A percentile compares a stretch with the other conserved stretches of the same genome.
phyloP scores from a whole-genome alignment of 2,888 invertebrate species.

The Diarsia mendica region DNA sequence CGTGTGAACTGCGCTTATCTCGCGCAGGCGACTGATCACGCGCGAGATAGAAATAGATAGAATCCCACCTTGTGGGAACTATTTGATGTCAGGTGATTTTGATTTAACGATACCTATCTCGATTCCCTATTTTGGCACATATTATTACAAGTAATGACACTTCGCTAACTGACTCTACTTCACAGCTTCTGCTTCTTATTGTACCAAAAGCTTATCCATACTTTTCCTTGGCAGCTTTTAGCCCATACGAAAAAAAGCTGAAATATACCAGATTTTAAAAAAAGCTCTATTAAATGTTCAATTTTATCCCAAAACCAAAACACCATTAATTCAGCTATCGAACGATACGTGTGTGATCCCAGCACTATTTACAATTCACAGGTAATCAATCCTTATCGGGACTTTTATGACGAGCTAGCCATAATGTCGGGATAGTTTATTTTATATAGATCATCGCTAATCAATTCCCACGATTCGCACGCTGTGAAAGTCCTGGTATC shows the following conservation, averaged over 20 bases:
- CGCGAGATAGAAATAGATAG: conserved; percentile 58
- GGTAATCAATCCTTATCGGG: conserved; percentile 68
- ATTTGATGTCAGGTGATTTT: conserved; percentile 14
- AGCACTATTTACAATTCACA: conserved; percentile 65
- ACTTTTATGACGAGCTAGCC: conserved; percentile 70
- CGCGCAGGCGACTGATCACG: conserved; percentile 62
- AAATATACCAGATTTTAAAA: background rate
- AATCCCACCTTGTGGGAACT: conserved; percentile 50
- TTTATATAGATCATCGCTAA: conserved; percentile 74
- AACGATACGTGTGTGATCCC: conserved; percentile 50
- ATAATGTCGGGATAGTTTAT: conserved; percentile 68
- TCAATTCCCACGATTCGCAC: conserved; percentile 82
- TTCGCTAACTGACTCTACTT: no score
- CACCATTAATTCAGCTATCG: conserved; percentile 26
- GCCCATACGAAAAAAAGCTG: no score
- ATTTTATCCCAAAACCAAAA: conserved; percentile 8
- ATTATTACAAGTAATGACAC: background rate
- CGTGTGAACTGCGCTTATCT: conserved; percentile 84
- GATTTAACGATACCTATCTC: background rate
- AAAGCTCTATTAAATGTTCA: background rate
- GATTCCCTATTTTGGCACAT: background rate
- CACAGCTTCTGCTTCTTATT: no score
- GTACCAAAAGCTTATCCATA: background rate
- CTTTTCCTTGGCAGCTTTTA: background rate
- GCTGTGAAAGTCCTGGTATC: conserved; percentile 82